phyloP scores from a whole-genome alignment of 2,888 invertebrate genomes.

The Drosophila prolongata region DNA sequence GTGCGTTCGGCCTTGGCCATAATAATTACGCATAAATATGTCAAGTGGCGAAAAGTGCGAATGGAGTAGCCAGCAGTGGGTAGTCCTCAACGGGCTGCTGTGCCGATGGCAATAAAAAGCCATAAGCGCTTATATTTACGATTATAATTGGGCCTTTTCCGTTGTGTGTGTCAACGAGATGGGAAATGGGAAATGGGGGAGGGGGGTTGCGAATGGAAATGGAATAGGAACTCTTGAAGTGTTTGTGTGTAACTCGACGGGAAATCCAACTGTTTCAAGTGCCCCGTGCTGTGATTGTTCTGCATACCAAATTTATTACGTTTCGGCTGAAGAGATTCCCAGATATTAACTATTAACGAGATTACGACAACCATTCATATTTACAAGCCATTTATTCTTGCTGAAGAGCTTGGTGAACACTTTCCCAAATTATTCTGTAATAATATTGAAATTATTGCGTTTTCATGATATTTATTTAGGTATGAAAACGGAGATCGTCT shows the following conservation, averaged over 20 bases:
- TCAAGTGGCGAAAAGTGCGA: slow-evolving; percentile 55
- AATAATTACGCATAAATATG: slow-evolving; percentile 66
- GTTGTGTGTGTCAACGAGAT: slow-evolving; percentile 13
- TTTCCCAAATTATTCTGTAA: too few relatives aligned
- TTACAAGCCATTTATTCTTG: not conserved
- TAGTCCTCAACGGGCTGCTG: slow-evolving; percentile 30
- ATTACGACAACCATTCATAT: not conserved
- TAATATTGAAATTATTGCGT: too few relatives aligned
- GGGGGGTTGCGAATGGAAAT: not conserved
- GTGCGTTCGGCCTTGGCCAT: slow-evolving; percentile 49
- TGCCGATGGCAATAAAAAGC: slow-evolving; percentile 37
- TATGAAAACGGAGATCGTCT: not conserved
- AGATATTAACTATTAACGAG: not conserved
- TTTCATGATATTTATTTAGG: not conserved
- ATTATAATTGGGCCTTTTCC: slow-evolving; percentile 33
- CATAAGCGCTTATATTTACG: slow-evolving; percentile 45
- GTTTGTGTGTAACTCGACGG: not conserved
- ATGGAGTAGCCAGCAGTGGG: slow-evolving; percentile 29
- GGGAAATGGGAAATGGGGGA: too few relatives aligned
- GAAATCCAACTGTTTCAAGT: slow-evolving; percentile 13
- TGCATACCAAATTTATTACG: not conserved
- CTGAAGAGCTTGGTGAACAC: not conserved
- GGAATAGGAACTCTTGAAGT: not conserved
- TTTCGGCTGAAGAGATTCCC: not conserved
- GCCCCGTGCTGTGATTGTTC: slow-evolving; percentile 7